Conservation (phyloP, 2,888 invertebrate species). For the Toxonevra muliebris region DNA sequence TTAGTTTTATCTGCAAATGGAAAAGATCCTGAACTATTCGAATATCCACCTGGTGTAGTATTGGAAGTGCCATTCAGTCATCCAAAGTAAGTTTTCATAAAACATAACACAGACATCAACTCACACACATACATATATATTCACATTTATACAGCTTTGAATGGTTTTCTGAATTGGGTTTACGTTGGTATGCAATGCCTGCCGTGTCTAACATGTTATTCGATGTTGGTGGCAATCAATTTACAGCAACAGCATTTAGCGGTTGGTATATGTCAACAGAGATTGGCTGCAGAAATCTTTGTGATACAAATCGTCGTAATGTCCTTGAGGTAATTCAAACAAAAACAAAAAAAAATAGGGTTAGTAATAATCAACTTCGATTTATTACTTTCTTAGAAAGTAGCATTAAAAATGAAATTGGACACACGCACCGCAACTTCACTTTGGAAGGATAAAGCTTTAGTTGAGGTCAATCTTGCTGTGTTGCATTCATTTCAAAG, state of each 20-base stretch:
- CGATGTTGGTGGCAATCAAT: slow-evolving; percentile 94
- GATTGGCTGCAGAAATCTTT: slow-evolving; percentile 91
- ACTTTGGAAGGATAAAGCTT: slow-evolving; percentile 92
- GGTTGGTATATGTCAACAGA: slow-evolving; percentile 99
- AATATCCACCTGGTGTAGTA: slow-evolving; percentile 87
- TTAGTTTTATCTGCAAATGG: slow-evolving; percentile 92
- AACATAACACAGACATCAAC: neutral
- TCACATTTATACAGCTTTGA: slow-evolving; percentile 72
- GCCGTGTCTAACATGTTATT: slow-evolving; percentile 93
- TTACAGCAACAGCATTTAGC: slow-evolving; percentile 93
- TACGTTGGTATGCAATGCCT: slow-evolving; percentile 92
- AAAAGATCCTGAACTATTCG: slow-evolving; percentile 96
- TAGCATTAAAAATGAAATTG: slow-evolving; percentile 86
- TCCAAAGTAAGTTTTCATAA: slow-evolving; percentile 78
- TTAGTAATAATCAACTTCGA: too few relatives aligned
- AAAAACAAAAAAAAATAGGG: too few relatives aligned
- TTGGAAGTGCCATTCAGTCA: slow-evolving; percentile 87
- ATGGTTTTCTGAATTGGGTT: slow-evolving; percentile 86
- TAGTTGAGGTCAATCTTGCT: slow-evolving; percentile 91
- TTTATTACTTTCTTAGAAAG: slow-evolving; percentile 66
- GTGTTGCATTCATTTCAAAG: slow-evolving; percentile 90
- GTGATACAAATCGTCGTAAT: slow-evolving; percentile 87
- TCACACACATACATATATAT: neutral
- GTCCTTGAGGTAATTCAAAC: slow-evolving; percentile 79
- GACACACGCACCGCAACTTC: slow-evolving; percentile 87